These are phyloP conservation scores for Burhinus oedicnemus DNA, from an alignment of 2,113 vertebrate species.

Conservation along the genomic window DNA sequence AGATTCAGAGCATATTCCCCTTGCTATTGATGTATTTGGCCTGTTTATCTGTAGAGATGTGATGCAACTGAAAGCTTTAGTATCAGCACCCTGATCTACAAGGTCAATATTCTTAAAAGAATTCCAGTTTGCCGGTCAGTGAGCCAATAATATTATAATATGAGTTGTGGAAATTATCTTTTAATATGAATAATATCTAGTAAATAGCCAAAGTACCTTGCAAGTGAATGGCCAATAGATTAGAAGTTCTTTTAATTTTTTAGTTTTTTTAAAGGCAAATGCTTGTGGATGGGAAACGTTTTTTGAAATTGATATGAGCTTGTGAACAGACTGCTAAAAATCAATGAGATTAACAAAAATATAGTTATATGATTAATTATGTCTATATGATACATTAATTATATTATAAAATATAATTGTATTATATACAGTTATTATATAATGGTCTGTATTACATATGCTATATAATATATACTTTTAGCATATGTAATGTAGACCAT, in stretches of 20 bases:
- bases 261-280: neutral
- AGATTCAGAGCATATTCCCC: neutral
- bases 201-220: neutral
- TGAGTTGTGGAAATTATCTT: neutral
- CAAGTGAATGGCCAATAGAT: neutral
- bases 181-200: neutral
- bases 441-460: neutral
- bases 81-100: neutral
- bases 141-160: neutral
- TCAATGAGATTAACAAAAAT: neutral
- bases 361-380: neutral
- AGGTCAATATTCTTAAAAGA: neutral
- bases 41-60: neutral
- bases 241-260: neutral
- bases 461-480: neutral
- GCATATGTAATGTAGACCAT: neutral
- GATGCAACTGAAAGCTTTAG: neutral
- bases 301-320: neutral
- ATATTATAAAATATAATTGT: neutral
- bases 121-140: neutral
- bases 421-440: neutral
- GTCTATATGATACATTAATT: neutral
- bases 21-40: neutral
- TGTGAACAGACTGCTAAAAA: neutral
- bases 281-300: neutral